phyloP scores from a whole-genome alignment of 2,888 invertebrate species.

The Agrotis puta region DNA sequence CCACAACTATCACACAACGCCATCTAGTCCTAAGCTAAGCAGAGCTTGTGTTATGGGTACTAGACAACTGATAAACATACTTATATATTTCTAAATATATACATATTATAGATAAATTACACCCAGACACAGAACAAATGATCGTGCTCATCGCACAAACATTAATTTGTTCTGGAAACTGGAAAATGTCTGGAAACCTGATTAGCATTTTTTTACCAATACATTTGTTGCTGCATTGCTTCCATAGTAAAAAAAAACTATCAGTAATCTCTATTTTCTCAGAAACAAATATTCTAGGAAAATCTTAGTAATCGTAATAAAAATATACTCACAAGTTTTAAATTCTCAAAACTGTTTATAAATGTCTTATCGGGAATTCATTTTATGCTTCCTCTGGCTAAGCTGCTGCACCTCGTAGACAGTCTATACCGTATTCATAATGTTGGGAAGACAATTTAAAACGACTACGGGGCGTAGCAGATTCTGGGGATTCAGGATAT shows the following conservation, averaged over 20 bases:
- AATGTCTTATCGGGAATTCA: conserved; percentile 57
- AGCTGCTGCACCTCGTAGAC: conserved; percentile 31
- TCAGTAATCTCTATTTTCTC: too few species aligned
- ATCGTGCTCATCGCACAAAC: too few species aligned
- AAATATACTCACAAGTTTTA: conserved; percentile 29
- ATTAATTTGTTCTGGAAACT: too few species aligned
- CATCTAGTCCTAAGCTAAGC: too few species aligned
- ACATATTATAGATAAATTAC: too few species aligned
- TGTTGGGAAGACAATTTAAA: conserved; percentile 21
- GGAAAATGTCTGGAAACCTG: too few species aligned
- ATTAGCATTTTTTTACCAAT: neutral
- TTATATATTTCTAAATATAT: too few species aligned
- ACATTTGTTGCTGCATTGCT: neutral
- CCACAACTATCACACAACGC: too few species aligned
- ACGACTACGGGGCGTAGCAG: conserved; percentile 27
- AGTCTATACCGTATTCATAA: conserved; percentile 43
- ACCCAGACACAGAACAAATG: too few species aligned
- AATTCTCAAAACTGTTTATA: conserved; percentile 24
- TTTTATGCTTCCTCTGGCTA: conserved; percentile 40
- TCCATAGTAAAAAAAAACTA: neutral
- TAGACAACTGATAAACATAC: too few species aligned
- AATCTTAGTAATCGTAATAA: neutral
- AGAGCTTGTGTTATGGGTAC: too few species aligned
- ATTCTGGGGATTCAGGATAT: neutral
- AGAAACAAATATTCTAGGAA: neutral